These are phyloP conservation scores for Cuculus canorus DNA, from an alignment of 2,797 vertebrate species.

Conservation along the genomic window DNA sequence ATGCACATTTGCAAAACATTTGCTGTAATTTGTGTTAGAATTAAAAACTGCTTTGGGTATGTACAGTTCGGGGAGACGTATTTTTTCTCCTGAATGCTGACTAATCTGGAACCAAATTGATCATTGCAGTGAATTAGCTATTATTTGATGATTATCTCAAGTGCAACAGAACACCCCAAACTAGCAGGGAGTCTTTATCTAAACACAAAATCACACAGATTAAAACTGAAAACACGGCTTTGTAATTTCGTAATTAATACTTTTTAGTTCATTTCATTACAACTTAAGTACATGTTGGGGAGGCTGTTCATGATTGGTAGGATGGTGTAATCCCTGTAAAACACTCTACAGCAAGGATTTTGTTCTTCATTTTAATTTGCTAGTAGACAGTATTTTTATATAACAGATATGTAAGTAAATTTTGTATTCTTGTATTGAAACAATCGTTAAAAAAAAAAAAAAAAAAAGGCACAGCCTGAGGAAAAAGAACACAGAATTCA, in stretches of 20 bases:
- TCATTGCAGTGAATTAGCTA: slow-evolving; percentile 6
- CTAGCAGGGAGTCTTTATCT: background rate
- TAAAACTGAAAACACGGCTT: background rate
- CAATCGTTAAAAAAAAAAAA: background rate
- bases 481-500: background rate
- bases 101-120: slow-evolving; percentile 35
- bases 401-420: background rate
- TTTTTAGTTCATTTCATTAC: background rate
- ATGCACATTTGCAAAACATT: slow-evolving; percentile 10
- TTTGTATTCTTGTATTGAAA: background rate
- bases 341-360: background rate
- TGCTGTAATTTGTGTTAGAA: background rate
- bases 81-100: background rate
- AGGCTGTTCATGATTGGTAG: background rate
- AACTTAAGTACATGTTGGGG: background rate
- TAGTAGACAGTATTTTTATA: background rate
- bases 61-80: background rate
- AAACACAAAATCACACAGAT: slow-evolving; percentile 16
- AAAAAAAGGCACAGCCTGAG: background rate
- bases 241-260: slow-evolving; percentile 7
- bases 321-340: background rate
- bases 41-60: slow-evolving; percentile 3
- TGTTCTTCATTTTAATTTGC: background rate
- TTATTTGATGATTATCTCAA: slow-evolving; percentile 30
- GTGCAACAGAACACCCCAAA: slow-evolving; percentile 16